Base-by-base conservation (phyloP, 1,140 invertebrate genomes). In the Psilanteris sp. region DNA sequence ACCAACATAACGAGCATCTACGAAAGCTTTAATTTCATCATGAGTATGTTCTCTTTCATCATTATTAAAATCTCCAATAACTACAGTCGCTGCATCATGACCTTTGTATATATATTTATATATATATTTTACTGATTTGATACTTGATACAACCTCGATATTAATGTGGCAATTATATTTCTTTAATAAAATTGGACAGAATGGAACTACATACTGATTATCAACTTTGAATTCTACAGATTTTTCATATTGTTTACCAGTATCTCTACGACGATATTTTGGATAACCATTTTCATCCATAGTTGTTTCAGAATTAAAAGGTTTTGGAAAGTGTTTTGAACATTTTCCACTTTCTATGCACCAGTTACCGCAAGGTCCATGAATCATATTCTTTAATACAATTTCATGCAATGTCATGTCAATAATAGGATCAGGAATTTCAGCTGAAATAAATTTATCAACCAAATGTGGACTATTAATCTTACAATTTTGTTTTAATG, bases 371-470 rank as follows among this genome's bases (percentile, higher is more conserved):
- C n/a, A n/a, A n/a, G n/a, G n/a, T n/a, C n/a, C n/a, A n/a, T n/a
- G n/a, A n/a, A n/a, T 72, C 54, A 72, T 77, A 15, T 68, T 66
- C 67, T 66, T 57, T 39, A 68, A 41, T 6, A 77, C 54, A 9
- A 67, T 71, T 15, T 77, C 32, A 54, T 79, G 34, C 29, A 84
- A 54, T 71, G 79, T 72, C 5, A 39, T 20, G n/a, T 55, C 18
- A 6, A 7, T n/a, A 14, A 3, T 14, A 5, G 15, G 15, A 37
- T 37, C n/a, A n/a, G n/a, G n/a, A n/a, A n/a, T n/a, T n/a, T n/a
- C n/a, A n/a, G n/a, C n/a, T n/a, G n/a, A n/a, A n/a, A n/a, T n/a
- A n/a, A n/a, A n/a, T n/a, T n/a, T n/a, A n/a, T n/a, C n/a, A n/a
- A n/a, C n/a, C n/a, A 6, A 7, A 16, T 75, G 13, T 15, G 70